Conservation (phyloP, 2,888 invertebrate genomes). For the Drosophila vallismaia region DNA sequence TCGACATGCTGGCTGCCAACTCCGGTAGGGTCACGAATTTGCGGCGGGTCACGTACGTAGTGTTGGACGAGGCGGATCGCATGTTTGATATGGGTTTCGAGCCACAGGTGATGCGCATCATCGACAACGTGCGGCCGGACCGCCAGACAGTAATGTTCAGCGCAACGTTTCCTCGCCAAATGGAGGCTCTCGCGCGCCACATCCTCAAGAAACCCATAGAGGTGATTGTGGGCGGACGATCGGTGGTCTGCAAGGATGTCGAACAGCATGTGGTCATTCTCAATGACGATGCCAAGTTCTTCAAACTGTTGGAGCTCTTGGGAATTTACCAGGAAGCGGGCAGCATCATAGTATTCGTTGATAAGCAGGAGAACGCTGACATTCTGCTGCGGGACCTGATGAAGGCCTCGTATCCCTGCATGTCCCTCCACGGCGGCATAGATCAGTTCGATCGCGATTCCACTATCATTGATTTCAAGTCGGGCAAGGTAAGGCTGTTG, state of each 20-base stretch:
- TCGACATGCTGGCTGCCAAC: slow-evolving; percentile 99
- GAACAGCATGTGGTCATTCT: slow-evolving; percentile 96
- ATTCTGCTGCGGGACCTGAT: slow-evolving; percentile 96
- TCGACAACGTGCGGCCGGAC: slow-evolving; percentile 98
- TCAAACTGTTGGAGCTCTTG: slow-evolving; percentile 98
- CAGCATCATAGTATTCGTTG: slow-evolving; percentile 98
- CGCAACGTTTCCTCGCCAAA: slow-evolving; percentile 99
- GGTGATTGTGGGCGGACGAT: slow-evolving; percentile 98
- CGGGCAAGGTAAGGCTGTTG: slow-evolving; percentile 94
- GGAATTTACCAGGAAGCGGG: slow-evolving; percentile 96
- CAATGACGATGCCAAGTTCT: slow-evolving; percentile 98
- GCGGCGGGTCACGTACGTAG: slow-evolving; percentile 97
- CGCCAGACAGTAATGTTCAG: slow-evolving; percentile 99
- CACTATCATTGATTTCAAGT: slow-evolving; percentile 98
- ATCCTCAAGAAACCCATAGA: slow-evolving; percentile 98
- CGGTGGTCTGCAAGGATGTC: slow-evolving; percentile 98
- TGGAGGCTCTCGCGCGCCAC: slow-evolving; percentile 98
- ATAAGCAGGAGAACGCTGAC: slow-evolving; percentile 99
- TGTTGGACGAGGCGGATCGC: slow-evolving; percentile 98
- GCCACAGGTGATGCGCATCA: slow-evolving; percentile 92
- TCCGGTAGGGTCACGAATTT: slow-evolving; percentile 98
- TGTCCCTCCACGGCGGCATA: slow-evolving; percentile 99
- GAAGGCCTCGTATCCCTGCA: slow-evolving; percentile 97
- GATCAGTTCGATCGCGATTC: slow-evolving; percentile 99
- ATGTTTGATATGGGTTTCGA: slow-evolving; percentile 99